phyloP scores from a whole-genome alignment of 2,797 vertebrate species.

The Pelochelys cantorii region DNA sequence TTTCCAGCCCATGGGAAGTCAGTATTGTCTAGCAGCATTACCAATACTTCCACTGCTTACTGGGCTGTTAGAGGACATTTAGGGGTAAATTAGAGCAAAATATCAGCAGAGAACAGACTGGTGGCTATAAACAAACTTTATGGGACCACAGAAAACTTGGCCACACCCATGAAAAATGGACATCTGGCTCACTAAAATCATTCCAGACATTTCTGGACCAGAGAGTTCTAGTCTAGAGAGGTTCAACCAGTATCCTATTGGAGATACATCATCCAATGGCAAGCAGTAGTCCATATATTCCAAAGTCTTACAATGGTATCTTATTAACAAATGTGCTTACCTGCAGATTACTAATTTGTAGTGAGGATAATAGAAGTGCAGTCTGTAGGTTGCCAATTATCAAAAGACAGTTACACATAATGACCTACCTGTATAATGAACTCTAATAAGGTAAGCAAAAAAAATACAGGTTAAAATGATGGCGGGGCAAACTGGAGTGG shows the following conservation, averaged over 20 bases:
- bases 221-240: no score
- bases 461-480: slow-evolving; percentile 45
- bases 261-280: slow-evolving; percentile 52
- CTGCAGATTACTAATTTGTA: slow-evolving; percentile 68
- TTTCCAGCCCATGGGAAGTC: no score
- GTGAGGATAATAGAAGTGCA: slow-evolving; percentile 57
- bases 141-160: no score
- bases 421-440: slow-evolving; percentile 53
- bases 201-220: no score
- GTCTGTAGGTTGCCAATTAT: slow-evolving; percentile 57
- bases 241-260: slow-evolving; percentile 29
- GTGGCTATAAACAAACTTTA: no score
- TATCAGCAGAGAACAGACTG: no score
- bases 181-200: no score
- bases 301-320: slow-evolving; percentile 49
- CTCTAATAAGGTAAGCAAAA: slow-evolving; percentile 41
- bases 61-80: no score
- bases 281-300: slow-evolving; percentile 67
- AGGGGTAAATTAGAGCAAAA: no score
- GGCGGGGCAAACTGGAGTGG: background rate
- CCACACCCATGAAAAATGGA: no score
- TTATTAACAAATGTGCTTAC: slow-evolving; percentile 56
- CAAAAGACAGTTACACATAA: slow-evolving; percentile 42
- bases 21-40: no score
- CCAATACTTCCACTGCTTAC: no score